Evolutionary conservation across 2,888 invertebrate species (phyloP), one percentile per base, ranked within the genome.

Genomic region (Hydropsyche betteni): DNA sequence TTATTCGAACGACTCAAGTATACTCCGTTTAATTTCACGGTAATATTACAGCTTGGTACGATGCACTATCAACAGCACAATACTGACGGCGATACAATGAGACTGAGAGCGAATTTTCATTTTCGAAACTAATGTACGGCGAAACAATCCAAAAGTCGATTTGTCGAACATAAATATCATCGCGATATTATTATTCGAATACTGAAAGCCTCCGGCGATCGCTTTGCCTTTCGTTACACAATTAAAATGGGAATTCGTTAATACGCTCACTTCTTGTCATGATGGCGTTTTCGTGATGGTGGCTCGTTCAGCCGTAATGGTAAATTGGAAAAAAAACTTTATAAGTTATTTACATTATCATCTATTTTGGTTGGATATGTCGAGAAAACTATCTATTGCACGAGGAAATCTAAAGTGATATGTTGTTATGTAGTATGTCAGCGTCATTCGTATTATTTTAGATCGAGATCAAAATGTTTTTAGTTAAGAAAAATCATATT

Each of bases 331-430:
- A 16, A 16, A 16, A 58, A 24, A 24, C 4, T 58, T 58, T 58
- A 53, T 16, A 58, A 44, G 3, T 10, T 44, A 24, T 8, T 58
- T 16, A 64, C 36, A 55, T 55, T 64, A 64, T 64, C 2, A 58
- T 16, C 58, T 58, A 58, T 58, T 58, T 58, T 24, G 24, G 12
- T 64, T 64, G 36, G 64, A 64, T 64, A 64, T 64, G 64, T 64
- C 34, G 36, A 36, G 64, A 64, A 34, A 36, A 36, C 64, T 34
- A 64, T 36, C 64, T 64, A 64, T 64, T 64, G 34, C 36, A 64
- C 64, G 34, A 36, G n/a, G 36, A 64, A 64, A 64, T 64, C 64
- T 64, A 64, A 64, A 34, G 34, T 64, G 64, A 64, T 64, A 64
- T 64, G 64, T 61, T 61, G 34, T 36, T 16, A 58, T 16, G 24